Percentiles rank a stretch among this genome's conserved stretches.
Evolutionary conservation across 2,797 vertebrate species (phyloP).

Genomic region (Notolepis coatsorum): DNA sequence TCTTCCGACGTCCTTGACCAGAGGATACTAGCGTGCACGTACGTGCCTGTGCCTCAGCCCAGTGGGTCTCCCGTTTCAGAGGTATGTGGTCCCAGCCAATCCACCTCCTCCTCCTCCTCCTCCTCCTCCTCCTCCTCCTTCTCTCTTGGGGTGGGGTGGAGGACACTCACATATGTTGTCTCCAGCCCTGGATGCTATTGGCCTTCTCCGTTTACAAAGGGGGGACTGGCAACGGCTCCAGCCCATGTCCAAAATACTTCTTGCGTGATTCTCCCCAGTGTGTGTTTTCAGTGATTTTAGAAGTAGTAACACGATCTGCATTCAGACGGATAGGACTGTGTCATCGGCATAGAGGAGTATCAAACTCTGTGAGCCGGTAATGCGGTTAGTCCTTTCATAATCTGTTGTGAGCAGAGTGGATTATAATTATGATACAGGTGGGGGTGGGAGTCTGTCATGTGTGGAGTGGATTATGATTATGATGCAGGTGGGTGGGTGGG

Average conservation of each 20-base stretch:
- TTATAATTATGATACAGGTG: slow-evolving; percentile 40
- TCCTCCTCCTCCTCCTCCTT: background rate
- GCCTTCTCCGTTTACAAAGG: slow-evolving; percentile 15
- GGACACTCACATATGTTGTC: background rate
- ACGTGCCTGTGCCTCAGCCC: background rate
- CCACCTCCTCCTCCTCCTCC: background rate
- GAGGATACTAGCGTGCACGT: background rate
- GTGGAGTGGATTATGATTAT: slow-evolving; percentile 43
- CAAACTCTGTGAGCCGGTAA: slow-evolving; percentile 21
- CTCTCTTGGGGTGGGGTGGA: slow-evolving; percentile 13
- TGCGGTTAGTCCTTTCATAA: slow-evolving; percentile 24
- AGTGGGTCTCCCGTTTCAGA: slow-evolving; percentile 61
- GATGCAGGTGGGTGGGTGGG: slow-evolving; percentile 29
- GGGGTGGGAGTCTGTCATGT: slow-evolving; percentile 38
- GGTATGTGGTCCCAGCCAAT: slow-evolving; percentile 12
- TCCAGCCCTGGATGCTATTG: background rate
- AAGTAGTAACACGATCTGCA: slow-evolving; percentile 23
- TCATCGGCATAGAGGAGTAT: slow-evolving; percentile 15
- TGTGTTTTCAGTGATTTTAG: slow-evolving; percentile 14
- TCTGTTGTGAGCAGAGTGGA: slow-evolving; percentile 43
- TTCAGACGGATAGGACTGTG: slow-evolving; percentile 32
- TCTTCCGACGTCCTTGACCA: background rate
- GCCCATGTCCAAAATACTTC: background rate
- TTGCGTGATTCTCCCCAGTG: background rate
- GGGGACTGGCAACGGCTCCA: background rate